A percentile compares a stretch with the other conserved stretches of the same genome.
Evolutionary conservation across 2,888 invertebrate species (phyloP).

Genomic region (Clistopyga incitator): DNA sequence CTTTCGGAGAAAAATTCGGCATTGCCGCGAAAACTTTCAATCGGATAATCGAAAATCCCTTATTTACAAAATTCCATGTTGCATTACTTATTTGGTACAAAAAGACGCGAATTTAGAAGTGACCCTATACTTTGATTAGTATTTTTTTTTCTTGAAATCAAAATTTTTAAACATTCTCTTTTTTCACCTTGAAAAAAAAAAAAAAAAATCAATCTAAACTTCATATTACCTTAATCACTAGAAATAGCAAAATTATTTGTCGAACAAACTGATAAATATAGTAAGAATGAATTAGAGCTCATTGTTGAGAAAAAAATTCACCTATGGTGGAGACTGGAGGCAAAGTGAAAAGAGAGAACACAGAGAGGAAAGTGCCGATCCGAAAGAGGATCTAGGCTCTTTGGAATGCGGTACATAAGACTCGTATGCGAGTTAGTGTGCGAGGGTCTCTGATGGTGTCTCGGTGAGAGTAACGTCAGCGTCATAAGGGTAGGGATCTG

Average conservation of each 20-base stretch:
- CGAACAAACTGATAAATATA: background rate
- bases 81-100: background rate
- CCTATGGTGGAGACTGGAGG: background rate
- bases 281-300: background rate
- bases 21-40: constrained; percentile 10
- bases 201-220: too few species aligned
- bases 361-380: constrained; percentile 63
- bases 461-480: constrained; percentile 35
- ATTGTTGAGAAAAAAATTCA: constrained; percentile 27
- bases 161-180: too few species aligned
- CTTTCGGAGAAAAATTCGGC: constrained; percentile 7
- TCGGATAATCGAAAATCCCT: constrained; percentile 26
- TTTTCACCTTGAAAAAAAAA: too few species aligned
- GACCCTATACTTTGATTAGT: too few species aligned
- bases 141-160: too few species aligned
- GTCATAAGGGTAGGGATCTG: constrained; percentile 28
- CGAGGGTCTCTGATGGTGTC: constrained; percentile 30
- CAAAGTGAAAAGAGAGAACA: constrained; percentile 72
- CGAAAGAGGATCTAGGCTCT: constrained; percentile 70
- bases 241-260: too few species aligned
- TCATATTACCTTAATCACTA: too few species aligned
- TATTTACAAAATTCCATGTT: too few species aligned
- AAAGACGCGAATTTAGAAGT: too few species aligned
- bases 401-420: constrained; percentile 75
- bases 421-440: constrained; percentile 62